Evolutionary conservation across 2,113 vertebrate genomes (phyloP).

Genomic region (Takifugu bimaculatus): DNA sequence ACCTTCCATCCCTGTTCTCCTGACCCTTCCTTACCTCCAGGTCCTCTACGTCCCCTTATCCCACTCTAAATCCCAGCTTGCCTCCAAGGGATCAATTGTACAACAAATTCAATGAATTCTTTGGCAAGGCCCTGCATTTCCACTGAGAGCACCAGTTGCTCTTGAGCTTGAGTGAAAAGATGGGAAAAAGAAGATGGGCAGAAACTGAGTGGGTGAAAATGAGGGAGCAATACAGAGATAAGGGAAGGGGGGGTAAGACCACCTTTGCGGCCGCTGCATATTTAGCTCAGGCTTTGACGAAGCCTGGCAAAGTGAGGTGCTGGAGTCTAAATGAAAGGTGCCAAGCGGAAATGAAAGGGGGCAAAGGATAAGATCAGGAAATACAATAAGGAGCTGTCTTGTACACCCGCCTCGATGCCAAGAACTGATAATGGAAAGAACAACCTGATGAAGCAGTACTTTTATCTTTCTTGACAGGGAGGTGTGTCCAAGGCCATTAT

Average conservation of each 20-base stretch:
- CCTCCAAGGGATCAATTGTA: constrained; percentile 65
- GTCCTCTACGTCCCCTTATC: constrained; percentile 7
- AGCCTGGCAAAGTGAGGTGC: constrained; percentile 50
- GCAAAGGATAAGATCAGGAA: constrained; percentile 71
- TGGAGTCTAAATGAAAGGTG: constrained; percentile 66
- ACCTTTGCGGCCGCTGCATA: constrained; percentile 45
- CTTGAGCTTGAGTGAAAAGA: constrained; percentile 51
- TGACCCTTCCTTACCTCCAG: constrained; percentile 21
- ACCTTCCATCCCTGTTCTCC: constrained; percentile 40
- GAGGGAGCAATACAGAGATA: constrained; percentile 5
- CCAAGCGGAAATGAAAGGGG: constrained; percentile 73
- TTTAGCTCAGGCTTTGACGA: constrained; percentile 50
- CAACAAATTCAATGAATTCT: constrained; percentile 72
- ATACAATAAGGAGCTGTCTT: constrained; percentile 70
- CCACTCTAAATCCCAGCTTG: constrained; percentile 29
- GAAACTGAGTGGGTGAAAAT: constrained; percentile 5
- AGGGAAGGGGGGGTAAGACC: not conserved
- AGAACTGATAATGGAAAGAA: constrained; percentile 68
- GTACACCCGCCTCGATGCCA: constrained; percentile 69
- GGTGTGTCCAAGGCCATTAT: constrained; percentile 54
- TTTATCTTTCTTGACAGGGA: constrained; percentile 59
- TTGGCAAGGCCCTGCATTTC: constrained; percentile 62
- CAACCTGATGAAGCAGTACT: constrained; percentile 61
- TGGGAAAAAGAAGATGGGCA: constrained; percentile 14
- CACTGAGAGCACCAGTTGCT: constrained; percentile 56